Conservation (phyloP, 1,140 invertebrate species). For the Listronotus bonariensis region DNA sequence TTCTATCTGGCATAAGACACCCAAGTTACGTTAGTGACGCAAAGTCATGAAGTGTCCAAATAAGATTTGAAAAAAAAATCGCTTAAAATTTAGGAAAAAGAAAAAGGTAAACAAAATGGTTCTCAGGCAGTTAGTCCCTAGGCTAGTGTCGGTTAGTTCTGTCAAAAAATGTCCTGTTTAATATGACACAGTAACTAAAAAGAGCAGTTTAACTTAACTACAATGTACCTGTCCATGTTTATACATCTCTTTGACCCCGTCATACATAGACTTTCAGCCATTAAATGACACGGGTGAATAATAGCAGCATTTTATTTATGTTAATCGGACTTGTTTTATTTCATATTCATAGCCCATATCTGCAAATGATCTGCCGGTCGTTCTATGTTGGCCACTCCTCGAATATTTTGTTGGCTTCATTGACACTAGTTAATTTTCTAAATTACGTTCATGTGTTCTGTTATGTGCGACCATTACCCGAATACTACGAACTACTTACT, state of each 20-base stretch:
- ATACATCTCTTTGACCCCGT: neutral
- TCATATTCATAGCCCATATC: slow-evolving; percentile 34
- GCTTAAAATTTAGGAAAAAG: too few species aligned
- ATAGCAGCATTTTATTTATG: slow-evolving; percentile 21
- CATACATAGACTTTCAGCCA: neutral
- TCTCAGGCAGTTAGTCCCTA: too few species aligned
- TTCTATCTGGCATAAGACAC: too few species aligned
- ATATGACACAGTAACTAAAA: too few species aligned
- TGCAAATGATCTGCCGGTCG: slow-evolving; percentile 25
- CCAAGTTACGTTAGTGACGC: too few species aligned
- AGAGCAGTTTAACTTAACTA: too few species aligned
- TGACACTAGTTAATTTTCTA: slow-evolving; percentile 36
- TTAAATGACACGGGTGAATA: slow-evolving; percentile 8
- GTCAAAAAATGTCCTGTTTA: too few species aligned
- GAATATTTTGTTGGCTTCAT: slow-evolving; percentile 31
- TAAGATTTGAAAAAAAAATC: too few species aligned
- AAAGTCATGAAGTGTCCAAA: too few species aligned
- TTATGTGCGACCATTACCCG: slow-evolving; percentile 35
- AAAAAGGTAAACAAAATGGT: too few species aligned
- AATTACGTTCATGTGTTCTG: slow-evolving; percentile 35
- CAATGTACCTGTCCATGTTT: too few species aligned
- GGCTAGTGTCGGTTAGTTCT: too few species aligned
- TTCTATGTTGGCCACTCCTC: slow-evolving; percentile 27
- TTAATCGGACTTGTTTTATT: slow-evolving; percentile 35
- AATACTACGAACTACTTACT: slow-evolving; percentile 38